Conservation (phyloP, 2,888 invertebrate genomes). For the Rhagonycha fulva region DNA sequence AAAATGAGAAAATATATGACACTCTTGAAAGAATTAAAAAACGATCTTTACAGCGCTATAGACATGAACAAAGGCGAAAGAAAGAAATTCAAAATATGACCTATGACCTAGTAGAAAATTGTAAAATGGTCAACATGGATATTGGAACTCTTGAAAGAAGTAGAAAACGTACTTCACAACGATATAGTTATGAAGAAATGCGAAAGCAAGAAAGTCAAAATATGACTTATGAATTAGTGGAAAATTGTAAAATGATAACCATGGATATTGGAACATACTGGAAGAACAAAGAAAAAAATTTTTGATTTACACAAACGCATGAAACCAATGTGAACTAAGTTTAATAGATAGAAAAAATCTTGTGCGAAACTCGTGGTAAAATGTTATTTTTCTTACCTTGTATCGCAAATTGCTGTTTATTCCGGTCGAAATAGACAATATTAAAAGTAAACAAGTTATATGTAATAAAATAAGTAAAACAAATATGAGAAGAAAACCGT, state of each 20-base stretch:
- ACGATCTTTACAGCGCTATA: not conserved
- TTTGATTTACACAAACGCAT: no score
- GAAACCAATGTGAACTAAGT: no score
- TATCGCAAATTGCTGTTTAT: no score
- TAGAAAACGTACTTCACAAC: not conserved
- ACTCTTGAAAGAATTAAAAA: constrained; percentile 7
- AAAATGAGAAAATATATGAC: constrained; percentile 18
- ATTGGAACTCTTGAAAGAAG: not conserved
- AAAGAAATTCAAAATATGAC: not conserved
- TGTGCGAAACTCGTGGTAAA: no score
- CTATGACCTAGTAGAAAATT: not conserved
- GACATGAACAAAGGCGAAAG: not conserved
- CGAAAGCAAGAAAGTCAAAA: not conserved
- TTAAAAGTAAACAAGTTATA: no score
- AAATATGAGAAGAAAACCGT: no score
- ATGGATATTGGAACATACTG: not conserved
- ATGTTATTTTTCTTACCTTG: no score
- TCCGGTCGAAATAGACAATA: no score
- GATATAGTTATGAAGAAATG: not conserved
- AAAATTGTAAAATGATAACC: not conserved
- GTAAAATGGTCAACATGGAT: not conserved
- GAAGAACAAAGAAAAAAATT: no score
- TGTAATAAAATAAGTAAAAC: no score
- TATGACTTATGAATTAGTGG: not conserved
- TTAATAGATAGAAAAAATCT: no score